Evolutionary conservation across 2,113 vertebrate species (phyloP).

Genomic region (Pipa parva): DNA sequence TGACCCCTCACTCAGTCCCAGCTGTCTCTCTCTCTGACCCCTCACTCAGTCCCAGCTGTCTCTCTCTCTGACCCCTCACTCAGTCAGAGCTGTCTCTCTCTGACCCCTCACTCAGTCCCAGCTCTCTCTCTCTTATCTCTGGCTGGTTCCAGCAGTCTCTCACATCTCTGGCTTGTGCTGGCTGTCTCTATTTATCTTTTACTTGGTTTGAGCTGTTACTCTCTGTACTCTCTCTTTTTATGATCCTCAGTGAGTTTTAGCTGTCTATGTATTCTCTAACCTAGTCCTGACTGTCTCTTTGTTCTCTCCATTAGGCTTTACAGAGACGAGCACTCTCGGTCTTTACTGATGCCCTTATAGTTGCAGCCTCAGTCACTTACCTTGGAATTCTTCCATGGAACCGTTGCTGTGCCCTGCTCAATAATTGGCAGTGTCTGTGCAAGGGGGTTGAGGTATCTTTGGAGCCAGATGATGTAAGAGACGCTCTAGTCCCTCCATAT

Average conservation of each 20-base stretch:
- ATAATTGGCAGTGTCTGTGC: slow-evolving; percentile 68
- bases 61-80: neutral
- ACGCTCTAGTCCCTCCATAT: slow-evolving; percentile 36
- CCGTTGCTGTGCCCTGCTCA: slow-evolving; percentile 60
- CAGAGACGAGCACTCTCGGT: slow-evolving; percentile 42
- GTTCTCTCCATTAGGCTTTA: slow-evolving; percentile 53
- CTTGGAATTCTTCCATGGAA: slow-evolving; percentile 66
- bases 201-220: no score
- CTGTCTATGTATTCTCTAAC: no score
- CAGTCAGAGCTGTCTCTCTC: neutral
- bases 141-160: neutral
- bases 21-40: neutral
- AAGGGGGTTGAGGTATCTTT: slow-evolving; percentile 52
- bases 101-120: neutral
- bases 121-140: neutral
- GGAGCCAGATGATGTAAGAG: slow-evolving; percentile 58
- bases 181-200: no score
- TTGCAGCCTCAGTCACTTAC: slow-evolving; percentile 68
- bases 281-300: neutral
- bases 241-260: no score
- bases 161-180: neutral
- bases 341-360: slow-evolving; percentile 66
- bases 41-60: neutral
- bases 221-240: no score
- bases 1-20: neutral